Conservation (phyloP, 2,797 vertebrate species). For the Arctocebus calabarensis region DNA sequence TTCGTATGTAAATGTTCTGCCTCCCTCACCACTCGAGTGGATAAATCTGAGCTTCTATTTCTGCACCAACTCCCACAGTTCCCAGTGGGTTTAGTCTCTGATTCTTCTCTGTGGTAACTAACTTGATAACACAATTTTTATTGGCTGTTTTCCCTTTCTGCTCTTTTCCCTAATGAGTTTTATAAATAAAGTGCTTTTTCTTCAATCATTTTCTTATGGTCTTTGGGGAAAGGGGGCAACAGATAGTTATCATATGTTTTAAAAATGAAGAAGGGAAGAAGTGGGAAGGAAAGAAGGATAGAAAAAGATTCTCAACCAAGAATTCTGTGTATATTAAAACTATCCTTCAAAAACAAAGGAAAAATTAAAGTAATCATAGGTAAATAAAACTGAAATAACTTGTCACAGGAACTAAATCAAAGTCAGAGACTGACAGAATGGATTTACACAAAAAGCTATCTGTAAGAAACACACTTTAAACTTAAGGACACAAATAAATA, state of each 20-base stretch:
- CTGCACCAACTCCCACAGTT: not conserved
- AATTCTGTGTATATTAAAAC: not conserved
- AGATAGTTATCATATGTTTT: not conserved
- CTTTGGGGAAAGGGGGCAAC: not conserved
- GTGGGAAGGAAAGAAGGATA: not conserved
- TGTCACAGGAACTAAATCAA: not conserved
- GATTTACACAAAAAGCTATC: not conserved
- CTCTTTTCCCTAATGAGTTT: not conserved
- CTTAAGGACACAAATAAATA: not conserved
- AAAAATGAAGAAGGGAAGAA: not conserved
- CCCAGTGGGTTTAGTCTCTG: not conserved
- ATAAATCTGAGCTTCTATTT: not conserved
- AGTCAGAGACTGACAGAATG: not conserved
- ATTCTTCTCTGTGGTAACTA: not conserved
- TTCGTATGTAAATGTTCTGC: not conserved
- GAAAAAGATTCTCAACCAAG: not conserved
- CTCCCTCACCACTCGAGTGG: not conserved
- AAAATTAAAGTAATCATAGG: not conserved
- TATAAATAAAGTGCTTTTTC: not conserved
- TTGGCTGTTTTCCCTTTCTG: not conserved
- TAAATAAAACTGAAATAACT: not conserved
- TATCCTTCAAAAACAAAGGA: not conserved
- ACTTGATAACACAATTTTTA: not conserved
- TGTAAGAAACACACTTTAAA: not conserved
- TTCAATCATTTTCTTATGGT: not conserved